These are phyloP conservation scores for Zaprionus bogoriensis DNA, from an alignment of 2,888 invertebrate species.

Conservation along the genomic window DNA sequence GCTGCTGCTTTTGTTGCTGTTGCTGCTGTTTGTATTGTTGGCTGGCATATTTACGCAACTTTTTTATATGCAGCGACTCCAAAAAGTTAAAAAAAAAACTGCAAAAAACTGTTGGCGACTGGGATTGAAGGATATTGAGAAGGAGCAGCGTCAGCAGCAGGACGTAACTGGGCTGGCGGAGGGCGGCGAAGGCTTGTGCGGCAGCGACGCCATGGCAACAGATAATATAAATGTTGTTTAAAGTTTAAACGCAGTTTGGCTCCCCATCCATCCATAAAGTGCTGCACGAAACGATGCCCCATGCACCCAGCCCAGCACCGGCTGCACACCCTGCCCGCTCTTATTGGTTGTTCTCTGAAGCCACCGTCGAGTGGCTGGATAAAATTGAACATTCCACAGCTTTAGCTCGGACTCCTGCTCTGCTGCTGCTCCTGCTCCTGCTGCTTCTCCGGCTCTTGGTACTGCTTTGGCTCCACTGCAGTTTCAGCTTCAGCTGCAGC, in stretches of 20 bases:
- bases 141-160: not conserved
- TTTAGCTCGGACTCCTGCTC: constrained; percentile 25
- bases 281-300: constrained; percentile 48
- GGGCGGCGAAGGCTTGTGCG: not conserved
- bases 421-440: not conserved
- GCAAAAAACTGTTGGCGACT: constrained; percentile 27
- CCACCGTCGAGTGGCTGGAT: constrained; percentile 22
- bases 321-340: not conserved
- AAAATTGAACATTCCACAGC: constrained; percentile 62
- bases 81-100: constrained; percentile 38
- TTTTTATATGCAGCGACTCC: constrained; percentile 49
- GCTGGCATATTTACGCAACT: constrained; percentile 69
- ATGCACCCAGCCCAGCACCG: not conserved
- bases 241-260: constrained; percentile 61
- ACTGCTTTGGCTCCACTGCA: too few species aligned
- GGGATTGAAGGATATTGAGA: constrained; percentile 39
- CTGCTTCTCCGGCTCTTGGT: not conserved
- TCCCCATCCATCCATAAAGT: constrained; percentile 57
- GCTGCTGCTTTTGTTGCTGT: constrained; percentile 18
- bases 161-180: not conserved
- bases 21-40: constrained; percentile 40
- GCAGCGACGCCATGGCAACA: constrained; percentile 26
- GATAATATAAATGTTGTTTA: constrained; percentile 75
- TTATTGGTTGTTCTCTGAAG: too few species aligned
- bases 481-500: constrained; percentile 5